phyloP scores from a whole-genome alignment of 2,888 invertebrate genomes.

The Cataglyphis rosenhaueri region DNA sequence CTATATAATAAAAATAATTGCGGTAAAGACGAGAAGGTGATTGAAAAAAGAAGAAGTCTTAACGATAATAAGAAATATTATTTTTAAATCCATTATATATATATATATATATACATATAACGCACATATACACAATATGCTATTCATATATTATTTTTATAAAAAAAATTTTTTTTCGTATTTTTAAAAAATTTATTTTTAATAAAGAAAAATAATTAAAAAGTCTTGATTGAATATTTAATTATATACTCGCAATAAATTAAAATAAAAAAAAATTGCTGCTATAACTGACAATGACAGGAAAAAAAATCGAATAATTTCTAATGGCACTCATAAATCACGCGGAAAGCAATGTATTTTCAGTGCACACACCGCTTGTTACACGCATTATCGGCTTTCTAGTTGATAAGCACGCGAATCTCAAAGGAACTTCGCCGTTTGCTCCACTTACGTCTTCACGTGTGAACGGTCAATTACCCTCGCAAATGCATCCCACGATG shows the following conservation, averaged over 20 bases:
- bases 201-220: not conserved
- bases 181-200: not conserved
- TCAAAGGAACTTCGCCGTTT: conserved; percentile 1
- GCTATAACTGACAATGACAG: not conserved
- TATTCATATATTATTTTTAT: not conserved
- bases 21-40: not conserved
- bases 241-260: not conserved
- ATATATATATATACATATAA: not conserved
- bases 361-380: not conserved
- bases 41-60: not conserved
- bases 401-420: conserved; percentile 58
- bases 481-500: conserved; percentile 16
- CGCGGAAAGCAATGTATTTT: not conserved
- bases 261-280: not conserved
- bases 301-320: not conserved
- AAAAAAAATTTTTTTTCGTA: not conserved
- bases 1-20: not conserved
- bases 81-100: not conserved
- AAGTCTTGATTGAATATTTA: not conserved
- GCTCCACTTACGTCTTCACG: conserved; percentile 49
- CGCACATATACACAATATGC: not conserved
- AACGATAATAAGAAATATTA: not conserved
- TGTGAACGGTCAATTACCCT: conserved; percentile 51
- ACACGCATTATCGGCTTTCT: conserved; percentile 63
- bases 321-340: conserved; percentile 7